A percentile compares a stretch with the other conserved stretches of the same genome.
These are phyloP conservation scores for Reinhardtius hippoglossoides DNA, from an alignment of 2,113 vertebrate species.

Conservation along the genomic window DNA sequence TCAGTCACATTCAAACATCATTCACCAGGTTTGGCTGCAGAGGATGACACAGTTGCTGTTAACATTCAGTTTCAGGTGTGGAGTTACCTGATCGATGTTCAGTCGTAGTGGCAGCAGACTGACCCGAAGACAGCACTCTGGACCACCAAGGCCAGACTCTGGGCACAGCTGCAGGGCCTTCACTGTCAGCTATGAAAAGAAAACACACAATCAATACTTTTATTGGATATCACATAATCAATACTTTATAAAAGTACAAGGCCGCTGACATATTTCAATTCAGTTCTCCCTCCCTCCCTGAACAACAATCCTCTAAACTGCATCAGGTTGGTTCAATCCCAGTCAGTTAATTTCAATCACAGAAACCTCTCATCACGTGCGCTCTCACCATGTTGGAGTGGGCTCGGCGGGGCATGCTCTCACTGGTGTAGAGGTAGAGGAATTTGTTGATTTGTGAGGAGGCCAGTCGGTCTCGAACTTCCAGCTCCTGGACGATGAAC, in stretches of 20 bases:
- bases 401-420: constrained; percentile 90
- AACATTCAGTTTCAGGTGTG: neutral
- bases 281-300: neutral
- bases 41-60: neutral
- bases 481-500: constrained; percentile 92
- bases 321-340: neutral
- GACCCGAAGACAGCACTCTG: constrained; percentile 91
- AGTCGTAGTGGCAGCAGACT: constrained; percentile 91
- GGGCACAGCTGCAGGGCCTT: constrained; percentile 91
- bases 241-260: neutral
- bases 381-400: constrained; percentile 92
- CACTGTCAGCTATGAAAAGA: constrained; percentile 85
- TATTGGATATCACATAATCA: neutral
- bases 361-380: neutral
- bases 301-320: neutral
- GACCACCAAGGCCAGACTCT: constrained; percentile 85
- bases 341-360: neutral
- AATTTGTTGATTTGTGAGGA: constrained; percentile 94
- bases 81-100: constrained; percentile 89
- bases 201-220: constrained; percentile 7
- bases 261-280: neutral
- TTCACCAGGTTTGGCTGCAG: neutral
- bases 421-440: constrained; percentile 92
- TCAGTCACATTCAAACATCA: no score
- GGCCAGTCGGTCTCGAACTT: constrained; percentile 90